Evolutionary conservation across 2,113 vertebrate genomes (phyloP).

Genomic region (Chascanopsetta lugubris): DNA sequence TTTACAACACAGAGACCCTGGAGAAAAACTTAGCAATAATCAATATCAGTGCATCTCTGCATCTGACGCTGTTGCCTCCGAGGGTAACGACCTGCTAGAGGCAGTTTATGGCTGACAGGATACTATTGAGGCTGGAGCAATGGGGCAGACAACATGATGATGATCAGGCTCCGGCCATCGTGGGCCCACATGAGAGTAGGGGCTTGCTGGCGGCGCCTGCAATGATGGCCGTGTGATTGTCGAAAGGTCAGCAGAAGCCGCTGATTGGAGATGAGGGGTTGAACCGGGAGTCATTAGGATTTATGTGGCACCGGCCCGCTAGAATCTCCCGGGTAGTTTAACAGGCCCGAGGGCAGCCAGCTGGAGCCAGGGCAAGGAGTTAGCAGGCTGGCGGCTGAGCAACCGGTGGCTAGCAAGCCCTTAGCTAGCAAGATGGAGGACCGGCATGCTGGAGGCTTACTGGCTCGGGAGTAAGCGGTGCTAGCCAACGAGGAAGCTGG

Average conservation of each 20-base stretch:
- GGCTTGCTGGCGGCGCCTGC: background rate
- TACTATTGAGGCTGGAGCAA: background rate
- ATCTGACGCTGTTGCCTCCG: background rate
- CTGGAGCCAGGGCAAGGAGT: background rate
- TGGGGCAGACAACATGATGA: background rate
- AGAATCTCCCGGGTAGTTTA: background rate
- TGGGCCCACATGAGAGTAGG: background rate
- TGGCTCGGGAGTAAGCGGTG: background rate
- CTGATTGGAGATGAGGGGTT: background rate
- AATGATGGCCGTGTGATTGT: background rate
- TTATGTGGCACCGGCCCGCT: background rate
- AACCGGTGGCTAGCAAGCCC: background rate
- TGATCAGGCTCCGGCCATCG: background rate
- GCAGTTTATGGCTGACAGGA: background rate
- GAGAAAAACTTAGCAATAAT: too few species aligned
- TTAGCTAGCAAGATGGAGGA: too few species aligned
- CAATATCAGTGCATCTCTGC: too few species aligned
- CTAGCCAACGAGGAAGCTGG: background rate
- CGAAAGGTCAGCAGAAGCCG: background rate
- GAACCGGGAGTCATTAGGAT: background rate
- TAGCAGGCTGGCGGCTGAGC: background rate
- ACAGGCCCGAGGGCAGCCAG: background rate
- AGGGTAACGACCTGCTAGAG: constrained; percentile 1
- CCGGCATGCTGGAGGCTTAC: background rate
- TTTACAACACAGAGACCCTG: too few species aligned